Evolutionary conservation across 2,888 invertebrate species (phyloP), one percentile per base, ranked within the genome.

Genomic region (Thelaira solivaga): DNA sequence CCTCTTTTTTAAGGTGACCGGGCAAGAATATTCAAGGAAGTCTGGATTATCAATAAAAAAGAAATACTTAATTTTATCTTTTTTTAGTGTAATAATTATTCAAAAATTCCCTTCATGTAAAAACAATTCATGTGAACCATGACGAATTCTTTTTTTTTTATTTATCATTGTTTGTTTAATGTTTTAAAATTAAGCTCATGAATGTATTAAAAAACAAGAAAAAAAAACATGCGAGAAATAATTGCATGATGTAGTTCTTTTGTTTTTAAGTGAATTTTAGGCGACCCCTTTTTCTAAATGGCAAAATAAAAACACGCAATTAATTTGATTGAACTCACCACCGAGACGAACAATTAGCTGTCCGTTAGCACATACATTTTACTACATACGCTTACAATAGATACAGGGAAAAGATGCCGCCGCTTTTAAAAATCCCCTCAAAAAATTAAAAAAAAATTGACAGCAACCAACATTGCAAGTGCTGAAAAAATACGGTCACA

Each of bases 261-360:
- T 78, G 53, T 61, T 59, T n/a, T 78, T 34, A 26, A 61, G 55
- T 69, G 59, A 69, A 62, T 57, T 61, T 74, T 16, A 61, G 55
- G 45, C 71, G 75, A 72, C 75, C 59, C 72, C 68, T 67, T 69
- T 72, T 59, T 57, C 6, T 13, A 36, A 39, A 22, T 8, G n/a
- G 31, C 20, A 49, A 29, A 20, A 43, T 6, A 45, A 71, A 80
- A 65, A 51, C 39, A n/a, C 20, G 81, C 85, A 87, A 87, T 87
- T 87, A 87, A 87, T 86, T 87, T 87, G 86, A 87, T 87, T 87
- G 86, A 86, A 86, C 85, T 86, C 84, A 86, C 86, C 87, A 86
- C 86, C 83, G 81, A 81, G 80, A 85, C 83, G 85, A 83, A 80
- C 81, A 84, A 81, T 82, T 80, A 80, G 84, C 86, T 84, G 83